Conservation (phyloP, 2,888 invertebrate genomes). For the Proisotoma minuta region DNA sequence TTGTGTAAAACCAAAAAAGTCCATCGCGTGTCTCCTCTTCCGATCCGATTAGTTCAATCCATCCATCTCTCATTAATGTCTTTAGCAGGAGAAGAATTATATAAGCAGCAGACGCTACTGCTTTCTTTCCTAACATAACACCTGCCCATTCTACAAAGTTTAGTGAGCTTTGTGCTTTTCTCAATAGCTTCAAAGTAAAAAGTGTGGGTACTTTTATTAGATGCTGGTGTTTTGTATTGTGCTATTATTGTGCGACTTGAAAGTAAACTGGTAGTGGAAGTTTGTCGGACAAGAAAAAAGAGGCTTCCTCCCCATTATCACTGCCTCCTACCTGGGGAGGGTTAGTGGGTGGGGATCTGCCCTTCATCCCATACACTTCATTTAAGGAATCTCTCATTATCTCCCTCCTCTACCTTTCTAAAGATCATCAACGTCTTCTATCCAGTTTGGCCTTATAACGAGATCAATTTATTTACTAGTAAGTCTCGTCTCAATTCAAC, state of each 20-base stretch:
- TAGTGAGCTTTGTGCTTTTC: too few relatives aligned
- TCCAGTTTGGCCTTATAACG: background rate
- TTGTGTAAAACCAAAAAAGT: too few relatives aligned
- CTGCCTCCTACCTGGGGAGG: background rate
- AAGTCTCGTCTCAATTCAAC: background rate
- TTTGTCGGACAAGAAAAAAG: background rate
- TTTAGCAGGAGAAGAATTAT: too few relatives aligned
- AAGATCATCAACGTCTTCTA: background rate
- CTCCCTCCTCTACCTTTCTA: background rate
- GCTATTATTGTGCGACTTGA: too few relatives aligned
- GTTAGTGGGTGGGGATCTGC: background rate
- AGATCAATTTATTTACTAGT: background rate
- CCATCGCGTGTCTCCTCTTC: conserved; percentile 8
- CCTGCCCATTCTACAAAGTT: background rate
- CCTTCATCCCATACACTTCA: background rate
- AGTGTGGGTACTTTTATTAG: too few relatives aligned
- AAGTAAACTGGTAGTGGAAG: too few relatives aligned
- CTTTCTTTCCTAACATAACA: too few relatives aligned
- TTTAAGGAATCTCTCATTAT: background rate
- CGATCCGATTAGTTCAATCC: background rate
- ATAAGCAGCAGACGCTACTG: too few relatives aligned
- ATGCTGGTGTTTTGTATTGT: too few relatives aligned
- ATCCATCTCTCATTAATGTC: background rate
- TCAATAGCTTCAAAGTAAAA: too few relatives aligned
- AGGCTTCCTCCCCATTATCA: background rate